A percentile compares a stretch with the other conserved stretches of the same genome.
Conservation (phyloP, 1,140 invertebrate genomes). For the Nautilus pompilius region DNA sequence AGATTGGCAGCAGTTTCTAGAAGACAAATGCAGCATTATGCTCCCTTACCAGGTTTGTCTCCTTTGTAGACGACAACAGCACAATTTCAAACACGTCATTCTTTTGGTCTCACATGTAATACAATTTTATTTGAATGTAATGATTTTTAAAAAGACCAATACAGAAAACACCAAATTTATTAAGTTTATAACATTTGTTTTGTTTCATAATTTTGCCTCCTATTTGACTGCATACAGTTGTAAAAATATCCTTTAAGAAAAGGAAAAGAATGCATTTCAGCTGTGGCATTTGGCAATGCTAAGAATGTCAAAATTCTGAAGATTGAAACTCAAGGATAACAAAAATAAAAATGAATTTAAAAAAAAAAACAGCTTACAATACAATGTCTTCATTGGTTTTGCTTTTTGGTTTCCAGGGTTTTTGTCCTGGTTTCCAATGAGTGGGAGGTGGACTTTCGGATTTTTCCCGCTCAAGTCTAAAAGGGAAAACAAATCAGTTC, state of each 20-base stretch:
- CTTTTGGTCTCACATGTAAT: too few relatives aligned
- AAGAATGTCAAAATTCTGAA: not conserved
- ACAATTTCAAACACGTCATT: too few relatives aligned
- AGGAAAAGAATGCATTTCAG: not conserved
- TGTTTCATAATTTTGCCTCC: not conserved
- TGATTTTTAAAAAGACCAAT: too few relatives aligned
- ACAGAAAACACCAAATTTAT: too few relatives aligned
- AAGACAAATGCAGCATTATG: too few relatives aligned
- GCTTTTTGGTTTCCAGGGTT: constrained; percentile 24
- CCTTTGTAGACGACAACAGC: too few relatives aligned
- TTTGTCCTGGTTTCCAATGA: constrained; percentile 45
- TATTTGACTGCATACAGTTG: not conserved
- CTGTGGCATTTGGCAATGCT: not conserved
- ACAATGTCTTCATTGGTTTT: constrained; percentile 3
- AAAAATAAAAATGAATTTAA: not conserved
- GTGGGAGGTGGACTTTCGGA: constrained; percentile 48
- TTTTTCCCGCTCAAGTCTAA: constrained; percentile 24
- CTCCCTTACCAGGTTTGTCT: too few relatives aligned
- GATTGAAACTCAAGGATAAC: not conserved
- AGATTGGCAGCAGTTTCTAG: too few relatives aligned
- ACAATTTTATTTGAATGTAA: too few relatives aligned
- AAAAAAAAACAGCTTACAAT: not conserved
- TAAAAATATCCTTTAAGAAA: not conserved
- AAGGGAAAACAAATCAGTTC: too few relatives aligned
- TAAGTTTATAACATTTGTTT: too few relatives aligned